Evolutionary conservation across 2,888 invertebrate species (phyloP), one percentile per base, ranked within the genome.

Genomic region (Tenthredo amoena): DNA sequence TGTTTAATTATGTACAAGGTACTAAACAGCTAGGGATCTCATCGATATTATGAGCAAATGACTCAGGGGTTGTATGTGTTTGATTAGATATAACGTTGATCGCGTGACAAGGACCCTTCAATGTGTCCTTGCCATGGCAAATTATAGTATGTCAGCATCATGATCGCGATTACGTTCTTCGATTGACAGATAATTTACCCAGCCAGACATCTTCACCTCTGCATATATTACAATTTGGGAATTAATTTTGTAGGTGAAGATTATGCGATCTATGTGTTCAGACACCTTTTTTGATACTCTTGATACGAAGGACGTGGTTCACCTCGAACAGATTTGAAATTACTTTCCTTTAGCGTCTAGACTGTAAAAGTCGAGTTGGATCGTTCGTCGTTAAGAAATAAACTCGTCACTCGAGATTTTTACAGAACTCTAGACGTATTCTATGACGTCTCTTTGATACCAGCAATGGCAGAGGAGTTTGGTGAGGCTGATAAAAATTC

Each of bases 131-230:
- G 21, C 81, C 34, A 26, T n/a, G 40, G 37, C 81, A 62, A 40
- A 62, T 47, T 47, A 47, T 37, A 12, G 72, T 18, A 26, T 34
- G 34, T 15, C 68, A 68, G 34, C 21, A 68, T 10, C 34, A 68
- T 6, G 68, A 68, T 18, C 34, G n/a, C 62, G 37, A 81, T 81
- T 62, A 26, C 26, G 62, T 15, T 26, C 62, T 81, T 62, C 21
- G 58, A 62, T 62, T 62, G 81, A 50, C 81, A 81, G 62, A 40
- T 62, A 81, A 81, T 81, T 81, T 43, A 40, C 40, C 62, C n/a
- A n/a, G 6, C 47, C 34, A 26, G 21, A 76, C 47, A 9, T 72
- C 34, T 26, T 2, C 72, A 2, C n/a, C 6, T 72, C n/a, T 71
- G 21, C 21, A 58, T 62, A 4, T 62, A 12, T 21, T 3, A 3